Evolutionary conservation across 2,888 invertebrate species (phyloP).

Genomic region (Encarsia formosa): DNA sequence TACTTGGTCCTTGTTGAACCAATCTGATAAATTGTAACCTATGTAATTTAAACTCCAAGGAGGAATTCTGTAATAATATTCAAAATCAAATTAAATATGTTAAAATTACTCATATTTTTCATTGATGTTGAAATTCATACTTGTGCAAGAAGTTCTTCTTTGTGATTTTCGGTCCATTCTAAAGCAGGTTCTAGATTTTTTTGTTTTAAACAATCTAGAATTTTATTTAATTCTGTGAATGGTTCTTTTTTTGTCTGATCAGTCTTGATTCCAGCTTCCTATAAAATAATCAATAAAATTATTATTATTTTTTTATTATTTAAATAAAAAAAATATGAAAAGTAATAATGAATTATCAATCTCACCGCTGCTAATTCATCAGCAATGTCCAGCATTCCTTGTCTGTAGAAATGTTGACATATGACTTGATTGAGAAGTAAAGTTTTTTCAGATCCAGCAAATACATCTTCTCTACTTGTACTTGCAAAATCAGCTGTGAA

Average conservation of each 20-base stretch:
- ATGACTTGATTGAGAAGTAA: conserved; percentile 81
- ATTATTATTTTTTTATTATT: conserved; percentile 4
- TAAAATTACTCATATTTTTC: not conserved
- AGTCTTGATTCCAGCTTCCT: conserved; percentile 68
- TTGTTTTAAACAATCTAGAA: conserved; percentile 78
- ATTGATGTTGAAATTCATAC: conserved; percentile 33
- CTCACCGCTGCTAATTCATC: conserved; percentile 68
- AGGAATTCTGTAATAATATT: conserved; percentile 54
- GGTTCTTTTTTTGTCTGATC: conserved; percentile 68
- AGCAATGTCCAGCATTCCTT: conserved; percentile 90
- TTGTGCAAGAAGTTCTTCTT: conserved; percentile 66
- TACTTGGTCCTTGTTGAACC: conserved; percentile 61
- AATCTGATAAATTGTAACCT: conserved; percentile 75
- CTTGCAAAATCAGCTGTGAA: conserved; percentile 88
- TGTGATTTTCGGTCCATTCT: conserved; percentile 78
- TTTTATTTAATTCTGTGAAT: conserved; percentile 80
- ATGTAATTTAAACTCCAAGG: conserved; percentile 78
- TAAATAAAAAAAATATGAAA: not conserved
- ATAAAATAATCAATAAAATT: conserved; percentile 20
- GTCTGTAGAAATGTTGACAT: conserved; percentile 91
- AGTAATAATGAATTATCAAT: conserved; percentile 8
- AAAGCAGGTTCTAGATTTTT: conserved; percentile 81
- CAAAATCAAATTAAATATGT: conserved; percentile 8
- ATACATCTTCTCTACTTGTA: conserved; percentile 80
- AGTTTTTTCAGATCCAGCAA: conserved; percentile 66